Evolutionary conservation across 2,888 invertebrate species (phyloP), one percentile per base, ranked within the genome.

Genomic region (Pristionchus exspectatus): DNA sequence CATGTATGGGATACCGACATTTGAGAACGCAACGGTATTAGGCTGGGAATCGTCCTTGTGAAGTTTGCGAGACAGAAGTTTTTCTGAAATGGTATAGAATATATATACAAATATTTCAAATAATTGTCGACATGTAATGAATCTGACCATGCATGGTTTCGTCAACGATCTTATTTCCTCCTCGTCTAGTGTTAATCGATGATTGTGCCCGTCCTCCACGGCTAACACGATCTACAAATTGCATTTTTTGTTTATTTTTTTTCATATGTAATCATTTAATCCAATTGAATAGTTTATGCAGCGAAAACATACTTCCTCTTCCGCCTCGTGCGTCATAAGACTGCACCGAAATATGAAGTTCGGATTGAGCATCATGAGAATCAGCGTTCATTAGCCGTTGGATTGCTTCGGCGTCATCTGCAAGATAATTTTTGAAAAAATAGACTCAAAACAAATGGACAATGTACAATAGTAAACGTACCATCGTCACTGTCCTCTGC

Each of bases 391-490:
- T 56, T 18, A 84, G 59, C 14, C 84, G 84, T 18, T 56, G 56
- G 10, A 84, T 21, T 21, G 84, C 56, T 14, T 84, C 84, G 3
- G 84, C 84, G 56, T 84, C 84, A 18, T 84, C 84, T 84, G 77
- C 77, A 84, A 56, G 10, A 44, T 69, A 69, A n/a, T n/a, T n/a
- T 69, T n/a, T 69, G 14, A 63, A 63, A 63, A 63, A n/a, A 5
- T 21, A 9, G 27, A 27, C 24, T 69, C 69, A n/a, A 69, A 18
- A 3, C 59, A 59, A 38, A 38, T 38, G 5, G 38, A 59, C 59
- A 59, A 24, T 4, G 27, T 2, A 24, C 27, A 38, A 50, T 16
- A 2, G 4, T 14, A 44, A 77, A 50, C 77, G 24, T 30, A 56
- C 54, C 59, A 30, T 84, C 56, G 21, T 54, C 59, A 30, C 84